Conservation (phyloP, 2,113 vertebrate genomes). For the Phyllostomus discolor region DNA sequence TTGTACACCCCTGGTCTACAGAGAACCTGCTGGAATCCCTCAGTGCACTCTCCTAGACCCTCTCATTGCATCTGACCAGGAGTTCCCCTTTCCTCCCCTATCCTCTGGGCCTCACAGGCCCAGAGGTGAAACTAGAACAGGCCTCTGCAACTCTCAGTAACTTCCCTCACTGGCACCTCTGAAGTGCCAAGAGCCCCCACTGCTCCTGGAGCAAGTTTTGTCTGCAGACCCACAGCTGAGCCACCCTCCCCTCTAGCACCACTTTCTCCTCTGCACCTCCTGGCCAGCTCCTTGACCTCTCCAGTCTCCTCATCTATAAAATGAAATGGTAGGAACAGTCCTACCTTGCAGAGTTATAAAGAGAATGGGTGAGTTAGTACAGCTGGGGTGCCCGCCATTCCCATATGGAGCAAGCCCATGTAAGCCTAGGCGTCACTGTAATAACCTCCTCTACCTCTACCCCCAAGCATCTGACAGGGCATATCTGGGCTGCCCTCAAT, state of each 20-base stretch:
- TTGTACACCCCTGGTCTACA: not conserved
- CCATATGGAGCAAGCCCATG: not conserved
- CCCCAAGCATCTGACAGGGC: not conserved
- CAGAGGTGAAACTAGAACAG: not conserved
- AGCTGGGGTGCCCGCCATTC: not conserved
- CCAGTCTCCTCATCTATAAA: not conserved
- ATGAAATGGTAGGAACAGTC: not conserved
- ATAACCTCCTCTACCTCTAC: not conserved
- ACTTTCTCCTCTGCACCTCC: not conserved
- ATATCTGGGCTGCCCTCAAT: not conserved
- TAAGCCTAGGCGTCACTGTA: not conserved
- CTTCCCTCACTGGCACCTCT: not conserved
- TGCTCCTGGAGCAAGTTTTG: not conserved
- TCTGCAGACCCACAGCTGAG: not conserved
- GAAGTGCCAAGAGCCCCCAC: not conserved
- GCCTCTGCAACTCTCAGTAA: not conserved
- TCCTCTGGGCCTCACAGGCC: not conserved
- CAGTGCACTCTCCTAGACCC: not conserved
- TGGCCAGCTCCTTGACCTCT: not conserved
- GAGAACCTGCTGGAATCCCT: not conserved
- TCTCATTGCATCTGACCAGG: not conserved
- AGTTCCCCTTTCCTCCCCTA: not conserved
- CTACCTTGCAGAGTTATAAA: not conserved
- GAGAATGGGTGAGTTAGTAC: accelerated
- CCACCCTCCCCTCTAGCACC: not conserved